Evolutionary conservation across 2,888 invertebrate genomes (phyloP), one percentile per base, ranked within the genome.

Genomic region (Reticulitermes lucifugus): DNA sequence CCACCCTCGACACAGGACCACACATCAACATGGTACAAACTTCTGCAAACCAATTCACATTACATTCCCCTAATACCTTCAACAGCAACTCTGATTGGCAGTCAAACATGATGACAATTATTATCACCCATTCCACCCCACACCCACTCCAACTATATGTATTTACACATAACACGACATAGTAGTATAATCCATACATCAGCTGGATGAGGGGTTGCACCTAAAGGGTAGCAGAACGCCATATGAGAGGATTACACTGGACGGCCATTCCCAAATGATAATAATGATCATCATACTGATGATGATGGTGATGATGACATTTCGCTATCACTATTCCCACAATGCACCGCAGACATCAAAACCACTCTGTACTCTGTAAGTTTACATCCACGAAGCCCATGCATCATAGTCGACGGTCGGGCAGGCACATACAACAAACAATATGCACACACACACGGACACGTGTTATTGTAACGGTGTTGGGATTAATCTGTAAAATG

Each of bases 51-150:
- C 81, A 81, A 81, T 81, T 83, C 73, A 75, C 83, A 71, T 75
- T 59, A 75, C 83, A 75, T 83, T 73, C 83, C 83, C 29, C 83
- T 83, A 83, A 83, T 83, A 83, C 83, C 83, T 75, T 83, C 83
- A 83, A 81, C 84, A 81, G 85, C 86, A 83, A 85, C 77, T 85
- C 86, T 87, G 86, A 87, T 87, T 87, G 86, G 85, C 86, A 87
- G 86, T 84, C 86, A 85, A 87, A 86, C 86, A 87, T 86, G 86
- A 87, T 83, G 86, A 87, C 86, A 86, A 86, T 86, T 86, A 86
- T 86, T 86, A 85, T 85, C 86, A 85, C 83, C 85, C 46, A 46
- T 12, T 12, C 86, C 85, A 79, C 79, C 80, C 83, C 84, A 51
- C 65, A 77, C 80, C 85, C 83, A 79, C 86, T 25, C 75, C 80